A percentile compares a stretch with the other conserved stretches of the same genome.
phyloP scores from a whole-genome alignment of 2,888 invertebrate genomes.

The Clunio marinus region DNA sequence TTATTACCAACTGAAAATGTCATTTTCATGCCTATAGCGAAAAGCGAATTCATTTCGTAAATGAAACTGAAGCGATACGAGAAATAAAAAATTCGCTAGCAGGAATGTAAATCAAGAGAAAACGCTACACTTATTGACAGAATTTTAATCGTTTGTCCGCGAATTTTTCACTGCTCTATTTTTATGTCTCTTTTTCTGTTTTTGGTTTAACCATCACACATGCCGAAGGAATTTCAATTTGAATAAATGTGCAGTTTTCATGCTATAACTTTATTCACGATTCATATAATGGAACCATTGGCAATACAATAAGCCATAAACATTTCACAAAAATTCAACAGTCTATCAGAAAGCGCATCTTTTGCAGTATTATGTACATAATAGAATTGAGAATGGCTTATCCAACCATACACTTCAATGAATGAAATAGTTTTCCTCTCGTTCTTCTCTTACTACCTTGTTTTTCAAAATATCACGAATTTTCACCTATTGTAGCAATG shows the following conservation, averaged over 20 bases:
- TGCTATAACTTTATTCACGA: neutral
- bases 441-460: neutral
- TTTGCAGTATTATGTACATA: neutral
- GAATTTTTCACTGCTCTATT: neutral
- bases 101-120: neutral
- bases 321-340: no score
- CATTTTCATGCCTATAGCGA: constrained; percentile 2
- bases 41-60: neutral
- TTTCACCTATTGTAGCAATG: neutral
- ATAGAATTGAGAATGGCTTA: neutral
- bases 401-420: no score
- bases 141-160: neutral
- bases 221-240: neutral
- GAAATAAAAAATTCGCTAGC: neutral
- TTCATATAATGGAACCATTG: neutral
- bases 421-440: neutral
- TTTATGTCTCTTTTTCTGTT: neutral
- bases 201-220: neutral
- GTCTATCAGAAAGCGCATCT: neutral
- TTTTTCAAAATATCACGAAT: neutral
- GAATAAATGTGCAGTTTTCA: constrained; percentile 13
- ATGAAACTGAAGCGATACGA: neutral
- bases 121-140: neutral
- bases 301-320: neutral
- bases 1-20: neutral